phyloP scores from a whole-genome alignment of 64 coral and sea anemone genomes.

The Stylophora pistillata region DNA sequence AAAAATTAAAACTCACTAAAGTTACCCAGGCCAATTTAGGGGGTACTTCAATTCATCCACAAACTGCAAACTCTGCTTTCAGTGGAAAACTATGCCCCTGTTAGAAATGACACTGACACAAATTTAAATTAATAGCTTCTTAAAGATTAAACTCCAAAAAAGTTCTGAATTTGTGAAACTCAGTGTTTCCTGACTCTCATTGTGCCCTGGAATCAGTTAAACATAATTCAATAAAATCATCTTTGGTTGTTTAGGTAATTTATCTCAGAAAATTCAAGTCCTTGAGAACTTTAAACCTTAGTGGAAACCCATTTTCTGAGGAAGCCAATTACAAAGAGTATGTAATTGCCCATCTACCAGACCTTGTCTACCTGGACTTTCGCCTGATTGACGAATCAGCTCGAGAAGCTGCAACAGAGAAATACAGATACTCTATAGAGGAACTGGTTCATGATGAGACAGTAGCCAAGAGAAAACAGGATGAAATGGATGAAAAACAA shows the following conservation, averaged over 20 bases:
- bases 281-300: conserved; percentile 87
- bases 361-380: conserved; percentile 96
- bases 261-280: conserved; percentile 85
- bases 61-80: too few species aligned
- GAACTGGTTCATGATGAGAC: conserved; percentile 96
- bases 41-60: too few species aligned
- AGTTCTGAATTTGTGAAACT: too few species aligned
- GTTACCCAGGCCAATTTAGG: too few species aligned
- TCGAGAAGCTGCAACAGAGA: conserved; percentile 89
- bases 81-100: too few species aligned
- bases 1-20: too few species aligned
- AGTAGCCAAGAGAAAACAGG: conserved; percentile 69
- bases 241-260: conserved; percentile 58
- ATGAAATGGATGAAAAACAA: conserved; percentile 69
- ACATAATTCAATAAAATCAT: background rate
- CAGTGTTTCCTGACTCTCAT: too few species aligned
- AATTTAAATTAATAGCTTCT: too few species aligned
- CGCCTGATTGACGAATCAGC: conserved; percentile 85
- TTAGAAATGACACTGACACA: too few species aligned
- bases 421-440: conserved; percentile 94
- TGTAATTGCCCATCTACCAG: conserved; percentile 92
- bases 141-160: too few species aligned
- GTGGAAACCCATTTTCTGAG: conserved; percentile 96
- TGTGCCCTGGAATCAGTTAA: too few species aligned
- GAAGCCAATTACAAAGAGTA: conserved; percentile 92